Base-by-base conservation (phyloP, 2,888 invertebrate species). In the Apodemia arnacis region DNA sequence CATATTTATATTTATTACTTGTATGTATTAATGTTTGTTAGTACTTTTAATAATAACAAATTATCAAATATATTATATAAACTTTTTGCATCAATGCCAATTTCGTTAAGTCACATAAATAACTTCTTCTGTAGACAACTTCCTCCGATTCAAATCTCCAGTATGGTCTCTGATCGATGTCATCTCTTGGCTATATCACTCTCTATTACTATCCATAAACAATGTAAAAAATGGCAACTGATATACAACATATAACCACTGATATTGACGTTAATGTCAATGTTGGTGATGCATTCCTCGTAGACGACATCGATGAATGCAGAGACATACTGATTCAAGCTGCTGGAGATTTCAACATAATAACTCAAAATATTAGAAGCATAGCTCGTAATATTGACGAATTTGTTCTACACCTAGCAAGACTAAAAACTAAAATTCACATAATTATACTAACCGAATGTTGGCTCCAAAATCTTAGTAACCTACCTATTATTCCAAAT, bases 321-420 rank as follows among this genome's bases (percentile, higher is more conserved):
- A 13, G 18, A 34, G n/a, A n/a, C n/a, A n/a, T 21, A 27, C 31
- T 34, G 15, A 73, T 31, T 73, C 27, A 21, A n/a, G 10, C n/a
- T 27, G n/a, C 34, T 34, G n/a, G 34, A 31, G 34, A 34, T 73
- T 73, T 5, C 18, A 73, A 73, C 18, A 73, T 73, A 38, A 21
- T 38, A 27, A 15, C 10, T 11, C 73, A 73, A 24, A 83, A 83
- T 41, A 83, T 79, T 21, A 49, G 82, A 34, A 82, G 77, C 44
- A 59, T 82, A 18, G 15, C 34, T 41, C 34, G 72, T 73, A 83
- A 78, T 49, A 78, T 83, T 21, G 63, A 63, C 4, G 83, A 78
- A 6, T 38, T 27, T 54, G n/a, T 54, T 54, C 0, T n/a, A 15
- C 49, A 54, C n/a, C n/a, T 54, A n/a, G n/a, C 49, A 6, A 54